Conservation (phyloP, 1,140 invertebrate genomes). For the Cataglyphis hispanica region DNA sequence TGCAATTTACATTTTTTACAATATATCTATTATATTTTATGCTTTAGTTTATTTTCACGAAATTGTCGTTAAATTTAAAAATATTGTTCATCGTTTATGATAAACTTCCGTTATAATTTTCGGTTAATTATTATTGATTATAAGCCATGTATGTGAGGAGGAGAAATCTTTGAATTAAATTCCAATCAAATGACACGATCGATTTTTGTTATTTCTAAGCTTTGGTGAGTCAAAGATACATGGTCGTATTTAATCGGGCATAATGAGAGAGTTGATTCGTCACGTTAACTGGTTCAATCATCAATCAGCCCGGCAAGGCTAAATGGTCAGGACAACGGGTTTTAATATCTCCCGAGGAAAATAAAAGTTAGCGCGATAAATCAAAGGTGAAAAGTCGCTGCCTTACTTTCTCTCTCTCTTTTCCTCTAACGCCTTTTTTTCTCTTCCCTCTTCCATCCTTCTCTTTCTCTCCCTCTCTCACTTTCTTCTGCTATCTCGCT, state of each 20-base stretch:
- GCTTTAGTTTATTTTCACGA: background rate
- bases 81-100: background rate
- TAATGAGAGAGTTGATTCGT: constrained; percentile 73
- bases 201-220: background rate
- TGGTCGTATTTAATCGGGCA: constrained; percentile 75
- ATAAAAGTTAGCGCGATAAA: constrained; percentile 86
- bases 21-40: background rate
- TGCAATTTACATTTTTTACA: background rate
- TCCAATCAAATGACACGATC: background rate
- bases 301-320: constrained; percentile 84
- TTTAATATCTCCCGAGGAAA: constrained; percentile 85
- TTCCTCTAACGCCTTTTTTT: constrained; percentile 55
- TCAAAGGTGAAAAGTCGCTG: constrained; percentile 86
- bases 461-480: constrained; percentile 18
- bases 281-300: constrained; percentile 80
- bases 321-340: constrained; percentile 86
- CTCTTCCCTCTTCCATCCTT: constrained; percentile 37
- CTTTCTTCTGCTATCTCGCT: constrained; percentile 50
- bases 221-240: background rate
- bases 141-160: no score
- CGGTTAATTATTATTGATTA: background rate
- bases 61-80: background rate
- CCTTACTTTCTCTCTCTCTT: constrained; percentile 69
- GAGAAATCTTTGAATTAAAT: background rate
- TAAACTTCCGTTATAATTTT: constrained; percentile 6